A percentile compares a stretch with the other conserved stretches of the same genome.
Evolutionary conservation across 2,113 vertebrate species (phyloP).

Genomic region (Corvus cornix): DNA sequence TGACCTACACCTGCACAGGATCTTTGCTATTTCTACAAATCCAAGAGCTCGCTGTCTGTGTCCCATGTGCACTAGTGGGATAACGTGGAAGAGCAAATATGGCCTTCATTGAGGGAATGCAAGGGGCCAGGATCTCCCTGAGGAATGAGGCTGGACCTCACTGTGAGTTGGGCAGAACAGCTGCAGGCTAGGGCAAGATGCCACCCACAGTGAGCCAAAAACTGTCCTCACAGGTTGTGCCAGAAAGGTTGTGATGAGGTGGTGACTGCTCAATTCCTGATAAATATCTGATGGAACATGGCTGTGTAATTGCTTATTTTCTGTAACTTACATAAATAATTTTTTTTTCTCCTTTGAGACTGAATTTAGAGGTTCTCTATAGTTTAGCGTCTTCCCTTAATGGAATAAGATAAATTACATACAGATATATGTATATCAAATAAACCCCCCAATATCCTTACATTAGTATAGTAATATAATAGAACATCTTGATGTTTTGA

Average conservation of each 20-base stretch:
- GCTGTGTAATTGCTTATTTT: neutral
- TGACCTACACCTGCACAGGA: neutral
- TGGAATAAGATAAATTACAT: neutral
- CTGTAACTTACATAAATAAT: neutral
- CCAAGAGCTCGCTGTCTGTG: neutral
- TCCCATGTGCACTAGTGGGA: fast-evolving
- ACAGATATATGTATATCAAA: neutral
- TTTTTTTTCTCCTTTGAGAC: neutral
- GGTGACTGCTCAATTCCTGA: neutral
- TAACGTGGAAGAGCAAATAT: neutral
- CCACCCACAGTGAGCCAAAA: neutral
- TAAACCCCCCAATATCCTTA: neutral
- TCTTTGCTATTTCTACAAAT: neutral
- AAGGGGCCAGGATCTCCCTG: neutral
- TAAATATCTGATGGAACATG: neutral
- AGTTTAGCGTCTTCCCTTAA: neutral
- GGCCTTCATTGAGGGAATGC: neutral
- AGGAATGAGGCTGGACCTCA: neutral
- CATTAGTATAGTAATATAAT: neutral
- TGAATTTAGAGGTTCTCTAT: neutral
- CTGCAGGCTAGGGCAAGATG: neutral
- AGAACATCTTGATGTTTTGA: neutral
- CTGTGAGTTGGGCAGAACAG: neutral
- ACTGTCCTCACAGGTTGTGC: fast-evolving
- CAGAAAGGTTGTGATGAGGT: neutral